These are phyloP conservation scores for Anomalospiza imberbis DNA, from an alignment of 2,797 vertebrate genomes.

Conservation along the genomic window DNA sequence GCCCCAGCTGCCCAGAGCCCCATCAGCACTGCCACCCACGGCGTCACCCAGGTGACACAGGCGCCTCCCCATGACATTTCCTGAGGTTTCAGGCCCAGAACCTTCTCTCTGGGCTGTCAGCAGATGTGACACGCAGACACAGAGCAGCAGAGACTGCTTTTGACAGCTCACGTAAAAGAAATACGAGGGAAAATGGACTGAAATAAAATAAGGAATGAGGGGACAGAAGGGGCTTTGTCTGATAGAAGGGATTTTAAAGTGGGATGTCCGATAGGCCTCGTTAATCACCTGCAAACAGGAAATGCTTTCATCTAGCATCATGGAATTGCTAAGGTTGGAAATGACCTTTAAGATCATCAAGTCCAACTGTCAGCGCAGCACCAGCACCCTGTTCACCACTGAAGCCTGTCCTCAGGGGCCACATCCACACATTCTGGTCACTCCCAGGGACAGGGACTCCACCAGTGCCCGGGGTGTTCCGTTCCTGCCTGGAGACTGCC, in stretches of 20 bases:
- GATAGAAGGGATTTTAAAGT: slow-evolving; percentile 18
- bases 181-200: slow-evolving; percentile 43
- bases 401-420: background rate
- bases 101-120: slow-evolving; percentile 39
- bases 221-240: slow-evolving; percentile 25
- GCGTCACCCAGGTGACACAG: background rate
- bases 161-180: slow-evolving; percentile 60
- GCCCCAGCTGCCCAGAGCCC: background rate
- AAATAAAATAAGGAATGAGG: slow-evolving; percentile 58
- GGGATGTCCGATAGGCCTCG: background rate
- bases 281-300: background rate
- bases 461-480: background rate
- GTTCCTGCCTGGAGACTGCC: background rate
- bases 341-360: background rate
- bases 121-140: background rate
- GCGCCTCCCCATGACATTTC: background rate
- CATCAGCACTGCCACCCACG: rapidly evolving
- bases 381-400: background rate
- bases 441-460: background rate
- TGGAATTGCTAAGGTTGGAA: background rate
- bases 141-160: background rate
- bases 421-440: background rate
- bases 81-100: background rate
- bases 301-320: background rate
- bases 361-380: background rate